A percentile compares a stretch with the other conserved stretches of the same genome.
Conservation (phyloP, 2,113 vertebrate species). For the Uria aalge region DNA sequence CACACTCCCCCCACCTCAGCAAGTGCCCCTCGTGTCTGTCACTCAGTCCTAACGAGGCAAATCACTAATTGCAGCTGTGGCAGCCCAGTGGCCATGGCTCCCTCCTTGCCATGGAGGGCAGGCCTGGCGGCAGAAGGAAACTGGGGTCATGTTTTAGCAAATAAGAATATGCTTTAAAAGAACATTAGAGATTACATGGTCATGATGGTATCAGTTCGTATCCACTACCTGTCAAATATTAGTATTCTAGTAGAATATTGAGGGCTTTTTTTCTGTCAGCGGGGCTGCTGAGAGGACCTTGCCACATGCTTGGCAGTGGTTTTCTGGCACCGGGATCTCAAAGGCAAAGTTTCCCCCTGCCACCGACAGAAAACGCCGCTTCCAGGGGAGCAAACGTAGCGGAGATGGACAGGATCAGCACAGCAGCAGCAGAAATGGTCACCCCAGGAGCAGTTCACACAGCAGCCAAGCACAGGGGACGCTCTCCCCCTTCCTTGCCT, state of each 20-base stretch:
- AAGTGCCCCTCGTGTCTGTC: too few relatives aligned
- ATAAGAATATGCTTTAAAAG: background rate
- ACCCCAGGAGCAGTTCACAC: background rate
- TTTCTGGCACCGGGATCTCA: background rate
- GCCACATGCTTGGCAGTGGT: background rate
- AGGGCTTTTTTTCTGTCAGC: background rate
- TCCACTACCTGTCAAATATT: background rate
- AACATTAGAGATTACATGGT: background rate
- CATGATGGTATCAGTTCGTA: background rate
- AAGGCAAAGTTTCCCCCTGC: background rate
- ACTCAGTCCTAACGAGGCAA: background rate
- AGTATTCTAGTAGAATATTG: background rate
- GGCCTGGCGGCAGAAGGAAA: background rate
- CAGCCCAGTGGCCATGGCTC: background rate
- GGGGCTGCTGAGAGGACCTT: background rate
- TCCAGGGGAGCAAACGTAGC: background rate
- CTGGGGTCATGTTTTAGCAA: background rate
- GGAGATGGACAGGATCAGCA: background rate
- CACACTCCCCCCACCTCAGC: rapidly evolving
- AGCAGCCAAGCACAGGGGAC: background rate
- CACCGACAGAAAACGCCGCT: background rate
- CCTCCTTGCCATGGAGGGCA: too few relatives aligned
- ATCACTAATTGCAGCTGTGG: background rate
- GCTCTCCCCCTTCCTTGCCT: background rate
- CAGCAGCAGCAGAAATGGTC: background rate